phyloP scores from a whole-genome alignment of 2,888 invertebrate species.

The Ditula angustiorana region DNA sequence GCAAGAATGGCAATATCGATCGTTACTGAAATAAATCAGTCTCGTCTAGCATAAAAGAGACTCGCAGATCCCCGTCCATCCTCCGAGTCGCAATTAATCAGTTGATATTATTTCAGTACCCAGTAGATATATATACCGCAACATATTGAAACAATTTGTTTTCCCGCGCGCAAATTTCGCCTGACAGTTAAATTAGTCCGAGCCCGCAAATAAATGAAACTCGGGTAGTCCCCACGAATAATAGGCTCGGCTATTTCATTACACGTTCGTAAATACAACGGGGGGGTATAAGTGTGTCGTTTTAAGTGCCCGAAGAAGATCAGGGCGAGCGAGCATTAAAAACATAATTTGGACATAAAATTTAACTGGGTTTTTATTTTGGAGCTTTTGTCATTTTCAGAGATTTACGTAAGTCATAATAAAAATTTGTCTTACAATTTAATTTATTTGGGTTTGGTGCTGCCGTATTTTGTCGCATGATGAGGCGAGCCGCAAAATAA shows the following conservation, averaged over 20 bases:
- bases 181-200: conserved; percentile 68
- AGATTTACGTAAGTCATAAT: not conserved
- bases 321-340: not conserved
- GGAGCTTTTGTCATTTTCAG: not conserved
- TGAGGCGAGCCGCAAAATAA: no score
- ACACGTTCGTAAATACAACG: conserved; percentile 37
- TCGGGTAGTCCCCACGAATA: conserved; percentile 42
- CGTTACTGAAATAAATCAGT: conserved; percentile 37
- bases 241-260: conserved; percentile 39
- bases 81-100: conserved; percentile 44
- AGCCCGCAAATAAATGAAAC: conserved; percentile 63
- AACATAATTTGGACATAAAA: conserved; percentile 7
- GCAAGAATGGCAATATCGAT: conserved; percentile 31
- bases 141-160: conserved; percentile 62
- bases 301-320: conserved; percentile 22
- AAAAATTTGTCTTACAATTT: not conserved
- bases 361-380: not conserved
- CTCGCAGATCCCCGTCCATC: conserved; percentile 23
- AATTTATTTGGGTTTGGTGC: not conserved
- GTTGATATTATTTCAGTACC: conserved; percentile 41
- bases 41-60: conserved; percentile 22
- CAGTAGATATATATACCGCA: conserved; percentile 39
- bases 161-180: conserved; percentile 52
- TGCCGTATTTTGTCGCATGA: not conserved
- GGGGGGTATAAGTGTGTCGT: conserved; percentile 30